Conservation (phyloP, 1,140 invertebrate species). For the Drosophila elegans region DNA sequence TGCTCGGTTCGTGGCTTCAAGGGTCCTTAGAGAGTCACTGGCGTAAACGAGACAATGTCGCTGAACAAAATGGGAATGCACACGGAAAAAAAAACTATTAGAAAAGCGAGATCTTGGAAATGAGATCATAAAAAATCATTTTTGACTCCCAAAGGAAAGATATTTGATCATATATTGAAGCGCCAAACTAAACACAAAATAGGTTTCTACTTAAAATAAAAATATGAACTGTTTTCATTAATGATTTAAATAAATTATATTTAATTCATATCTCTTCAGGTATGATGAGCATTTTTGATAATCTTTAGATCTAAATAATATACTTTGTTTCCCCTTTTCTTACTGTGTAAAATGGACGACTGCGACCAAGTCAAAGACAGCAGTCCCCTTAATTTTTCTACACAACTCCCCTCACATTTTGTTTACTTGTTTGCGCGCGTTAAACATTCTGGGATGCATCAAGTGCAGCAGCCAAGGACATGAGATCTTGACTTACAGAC, state of each 20-base stretch:
- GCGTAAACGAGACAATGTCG: conserved; percentile 74
- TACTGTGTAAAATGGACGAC: not conserved
- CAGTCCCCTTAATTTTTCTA: conserved; percentile 1
- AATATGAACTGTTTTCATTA: too few species aligned
- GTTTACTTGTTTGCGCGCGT: conserved; percentile 70
- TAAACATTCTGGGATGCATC: conserved; percentile 64
- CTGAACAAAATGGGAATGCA: conserved; percentile 3
- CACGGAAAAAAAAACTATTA: conserved; percentile 6
- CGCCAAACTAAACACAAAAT: too few species aligned
- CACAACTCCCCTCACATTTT: conserved; percentile 29
- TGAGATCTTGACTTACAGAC: conserved; percentile 63
- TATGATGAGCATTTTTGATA: too few species aligned
- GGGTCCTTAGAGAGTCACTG: conserved; percentile 75
- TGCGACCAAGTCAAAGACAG: conserved; percentile 30
- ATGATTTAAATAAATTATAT: too few species aligned
- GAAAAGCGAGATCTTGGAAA: not conserved
- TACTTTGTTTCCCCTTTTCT: not conserved
- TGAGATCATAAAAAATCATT: too few species aligned
- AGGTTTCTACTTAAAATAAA: too few species aligned
- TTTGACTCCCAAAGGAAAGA: too few species aligned
- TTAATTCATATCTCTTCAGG: too few species aligned
- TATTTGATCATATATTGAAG: too few species aligned
- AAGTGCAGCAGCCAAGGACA: conserved; percentile 71
- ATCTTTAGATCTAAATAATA: too few species aligned
- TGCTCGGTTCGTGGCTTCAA: conserved; percentile 26